phyloP scores from a whole-genome alignment of 2,113 vertebrate species.

The Ardeotis arabs region DNA sequence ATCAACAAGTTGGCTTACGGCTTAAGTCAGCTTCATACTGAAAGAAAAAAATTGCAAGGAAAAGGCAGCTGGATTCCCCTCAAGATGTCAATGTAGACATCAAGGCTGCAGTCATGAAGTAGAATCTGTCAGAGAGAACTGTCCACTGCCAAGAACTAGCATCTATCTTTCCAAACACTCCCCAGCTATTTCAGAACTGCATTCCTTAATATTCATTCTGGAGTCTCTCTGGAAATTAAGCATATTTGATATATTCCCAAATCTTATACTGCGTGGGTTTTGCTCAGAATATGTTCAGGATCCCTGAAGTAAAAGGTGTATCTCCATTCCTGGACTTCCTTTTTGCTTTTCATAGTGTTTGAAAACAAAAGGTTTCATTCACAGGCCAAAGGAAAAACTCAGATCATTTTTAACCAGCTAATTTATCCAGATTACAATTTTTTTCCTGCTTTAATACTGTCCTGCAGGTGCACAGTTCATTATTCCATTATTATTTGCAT shows the following conservation, averaged over 20 bases:
- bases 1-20: background rate
- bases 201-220: background rate
- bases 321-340: background rate
- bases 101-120: background rate
- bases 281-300: background rate
- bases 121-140: background rate
- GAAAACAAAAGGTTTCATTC: slow-evolving; percentile 19
- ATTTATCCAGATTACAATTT: background rate
- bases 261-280: background rate
- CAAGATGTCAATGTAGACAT: background rate
- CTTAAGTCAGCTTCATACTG: background rate
- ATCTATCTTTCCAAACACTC: background rate
- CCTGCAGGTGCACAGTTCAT: slow-evolving; percentile 7
- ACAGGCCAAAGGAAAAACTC: background rate
- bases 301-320: background rate
- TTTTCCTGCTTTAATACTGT: slow-evolving; percentile 11
- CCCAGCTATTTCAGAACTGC: background rate
- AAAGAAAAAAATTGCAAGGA: background rate
- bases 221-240: background rate
- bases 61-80: background rate
- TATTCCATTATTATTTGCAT: slow-evolving; percentile 36
- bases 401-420: background rate
- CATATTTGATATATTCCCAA: background rate
- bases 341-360: background rate
- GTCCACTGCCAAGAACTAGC: background rate